Percentiles rank a stretch among this genome's conserved stretches.
These are phyloP conservation scores for Florisuga fusca DNA, from an alignment of 2,797 vertebrate genomes.

Conservation along the genomic window DNA sequence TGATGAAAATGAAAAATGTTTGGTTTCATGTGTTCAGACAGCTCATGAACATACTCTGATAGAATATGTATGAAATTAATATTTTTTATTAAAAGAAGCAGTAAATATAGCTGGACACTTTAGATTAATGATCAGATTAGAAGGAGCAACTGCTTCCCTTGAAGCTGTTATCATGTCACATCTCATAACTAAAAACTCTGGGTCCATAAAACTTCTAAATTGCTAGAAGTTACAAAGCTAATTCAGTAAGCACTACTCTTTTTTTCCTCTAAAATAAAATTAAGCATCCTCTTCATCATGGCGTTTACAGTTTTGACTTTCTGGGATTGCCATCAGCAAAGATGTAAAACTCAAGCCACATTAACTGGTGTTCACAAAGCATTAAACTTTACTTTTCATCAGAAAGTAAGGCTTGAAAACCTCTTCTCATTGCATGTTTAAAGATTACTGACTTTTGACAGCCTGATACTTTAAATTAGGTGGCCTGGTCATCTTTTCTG, in stretches of 20 bases:
- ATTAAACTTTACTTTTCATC: not conserved
- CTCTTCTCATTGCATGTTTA: not conserved
- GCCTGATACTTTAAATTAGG: not conserved
- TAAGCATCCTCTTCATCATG: not conserved
- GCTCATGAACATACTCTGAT: not conserved
- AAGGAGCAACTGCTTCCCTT: not conserved
- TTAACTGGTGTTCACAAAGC: not conserved
- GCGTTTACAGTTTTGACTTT: not conserved
- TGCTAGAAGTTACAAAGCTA: not conserved
- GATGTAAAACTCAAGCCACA: not conserved
- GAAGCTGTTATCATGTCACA: not conserved
- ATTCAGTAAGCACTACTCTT: not conserved
- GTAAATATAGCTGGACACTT: not conserved
- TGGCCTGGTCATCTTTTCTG: not conserved
- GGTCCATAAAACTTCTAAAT: not conserved
- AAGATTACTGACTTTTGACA: not conserved
- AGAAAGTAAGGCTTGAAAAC: not conserved
- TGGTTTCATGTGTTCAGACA: not conserved
- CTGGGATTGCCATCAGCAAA: not conserved
- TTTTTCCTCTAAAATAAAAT: not conserved
- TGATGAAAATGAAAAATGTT: not conserved
- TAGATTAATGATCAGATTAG: not conserved
- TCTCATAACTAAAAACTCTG: not conserved
- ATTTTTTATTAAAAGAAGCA: slow-evolving; percentile 25
- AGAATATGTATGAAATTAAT: not conserved